Percentiles rank a stretch among this genome's conserved stretches.
Conservation (phyloP, 2,797 vertebrate genomes). For the Gephyroberyx darwinii region DNA sequence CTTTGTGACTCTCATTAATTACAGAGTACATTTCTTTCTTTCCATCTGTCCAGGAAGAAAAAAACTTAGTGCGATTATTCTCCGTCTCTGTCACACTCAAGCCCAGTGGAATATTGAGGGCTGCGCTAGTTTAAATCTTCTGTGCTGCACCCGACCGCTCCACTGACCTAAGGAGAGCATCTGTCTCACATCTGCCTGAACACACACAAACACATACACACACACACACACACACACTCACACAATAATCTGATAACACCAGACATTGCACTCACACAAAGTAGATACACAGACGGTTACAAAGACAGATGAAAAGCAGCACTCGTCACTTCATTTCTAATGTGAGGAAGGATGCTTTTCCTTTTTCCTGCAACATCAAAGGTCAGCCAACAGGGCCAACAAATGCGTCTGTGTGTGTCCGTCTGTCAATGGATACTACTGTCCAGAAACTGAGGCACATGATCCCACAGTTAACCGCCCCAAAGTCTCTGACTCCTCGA, state of each 20-base stretch:
- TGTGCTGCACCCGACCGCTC: constrained; percentile 13
- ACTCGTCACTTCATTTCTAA: constrained; percentile 12
- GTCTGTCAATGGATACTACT: constrained; percentile 4
- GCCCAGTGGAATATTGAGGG: constrained; percentile 36
- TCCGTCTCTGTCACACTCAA: constrained; percentile 20
- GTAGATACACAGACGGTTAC: not conserved
- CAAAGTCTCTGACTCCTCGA: not conserved
- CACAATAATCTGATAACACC: not conserved
- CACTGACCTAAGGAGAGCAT: constrained; percentile 60
- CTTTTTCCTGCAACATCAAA: constrained; percentile 1
- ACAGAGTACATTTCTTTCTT: constrained; percentile 44
- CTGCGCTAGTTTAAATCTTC: constrained; percentile 56
- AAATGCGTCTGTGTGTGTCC: not conserved
- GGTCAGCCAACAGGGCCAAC: not conserved
- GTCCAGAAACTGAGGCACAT: constrained; percentile 6
- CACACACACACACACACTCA: not conserved
- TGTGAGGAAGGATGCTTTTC: not conserved
- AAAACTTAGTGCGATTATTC: constrained; percentile 50
- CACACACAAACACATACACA: constrained; percentile 24
- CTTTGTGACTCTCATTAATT: constrained; percentile 53
- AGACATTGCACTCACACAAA: not conserved
- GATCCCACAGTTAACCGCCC: not conserved
- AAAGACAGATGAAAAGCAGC: constrained; percentile 34
- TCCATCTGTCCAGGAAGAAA: constrained; percentile 55
- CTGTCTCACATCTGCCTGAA: constrained; percentile 67